phyloP scores from a whole-genome alignment of 2,888 invertebrate species.

The Anthrax anthrax region DNA sequence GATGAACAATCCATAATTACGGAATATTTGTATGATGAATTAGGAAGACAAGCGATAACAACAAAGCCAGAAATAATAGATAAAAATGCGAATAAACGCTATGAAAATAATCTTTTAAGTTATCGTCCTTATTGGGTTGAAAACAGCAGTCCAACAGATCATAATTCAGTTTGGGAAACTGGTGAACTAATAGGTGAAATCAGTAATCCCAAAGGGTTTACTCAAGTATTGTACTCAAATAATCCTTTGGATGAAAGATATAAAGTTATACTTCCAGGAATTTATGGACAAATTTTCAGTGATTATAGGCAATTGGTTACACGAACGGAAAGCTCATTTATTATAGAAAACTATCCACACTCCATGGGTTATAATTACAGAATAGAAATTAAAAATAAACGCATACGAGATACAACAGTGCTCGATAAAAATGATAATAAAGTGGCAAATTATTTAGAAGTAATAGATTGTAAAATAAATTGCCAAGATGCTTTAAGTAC shows the following conservation, averaged over 20 bases:
- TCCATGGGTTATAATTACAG: not conserved
- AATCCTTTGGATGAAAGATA: not conserved
- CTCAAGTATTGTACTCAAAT: not conserved
- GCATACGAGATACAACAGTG: not conserved
- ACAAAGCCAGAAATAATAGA: not conserved
- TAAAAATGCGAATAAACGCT: too few relatives aligned
- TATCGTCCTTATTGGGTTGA: not conserved
- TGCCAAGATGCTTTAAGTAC: not conserved
- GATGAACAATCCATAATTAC: not conserved
- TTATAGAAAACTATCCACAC: not conserved
- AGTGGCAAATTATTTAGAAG: not conserved
- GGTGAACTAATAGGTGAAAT: not conserved
- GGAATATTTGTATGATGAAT: not conserved
- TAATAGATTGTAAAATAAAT: not conserved
- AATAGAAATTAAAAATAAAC: not conserved
- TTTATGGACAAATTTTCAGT: not conserved
- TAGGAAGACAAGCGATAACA: not conserved
- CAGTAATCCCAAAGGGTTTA: not conserved
- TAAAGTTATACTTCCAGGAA: not conserved
- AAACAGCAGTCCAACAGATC: not conserved
- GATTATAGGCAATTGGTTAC: not conserved
- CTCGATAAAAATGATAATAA: not conserved
- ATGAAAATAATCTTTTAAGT: not conserved
- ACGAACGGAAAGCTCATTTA: not conserved
- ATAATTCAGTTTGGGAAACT: not conserved